Evolutionary conservation across 2,797 vertebrate species (phyloP).

Genomic region (Taeniopygia guttata): DNA sequence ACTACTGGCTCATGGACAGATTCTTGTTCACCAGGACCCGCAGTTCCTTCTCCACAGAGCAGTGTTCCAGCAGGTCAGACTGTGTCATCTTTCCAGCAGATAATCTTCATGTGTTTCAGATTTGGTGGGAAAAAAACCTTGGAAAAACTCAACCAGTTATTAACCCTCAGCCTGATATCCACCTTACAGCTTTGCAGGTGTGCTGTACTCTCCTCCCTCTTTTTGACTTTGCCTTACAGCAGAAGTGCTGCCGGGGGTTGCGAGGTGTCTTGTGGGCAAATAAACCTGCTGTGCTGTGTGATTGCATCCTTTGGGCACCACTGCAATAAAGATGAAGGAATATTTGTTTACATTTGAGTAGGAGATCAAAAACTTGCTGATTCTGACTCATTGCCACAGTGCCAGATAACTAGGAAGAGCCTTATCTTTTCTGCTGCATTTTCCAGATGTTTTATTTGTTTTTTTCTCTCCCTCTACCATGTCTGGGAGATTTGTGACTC

Average conservation of each 20-base stretch:
- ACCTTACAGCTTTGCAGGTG: neutral
- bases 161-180: neutral
- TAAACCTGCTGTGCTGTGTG: neutral
- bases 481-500: neutral
- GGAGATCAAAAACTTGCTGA: constrained; percentile 16
- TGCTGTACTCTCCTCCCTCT: neutral
- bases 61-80: neutral
- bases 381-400: constrained; percentile 32
- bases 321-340: constrained; percentile 14
- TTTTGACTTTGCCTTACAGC: neutral
- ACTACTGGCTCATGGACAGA: neutral
- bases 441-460: neutral
- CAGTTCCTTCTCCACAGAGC: neutral
- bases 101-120: neutral
- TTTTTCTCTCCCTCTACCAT: neutral
- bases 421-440: neutral
- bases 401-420: neutral
- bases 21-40: neutral
- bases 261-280: neutral
- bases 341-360: constrained; percentile 46
- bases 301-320: constrained; percentile 3
- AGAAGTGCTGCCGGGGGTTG: neutral
- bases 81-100: neutral
- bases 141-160: neutral
- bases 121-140: neutral